Evolutionary conservation across 1,140 invertebrate species (phyloP).

Genomic region (Zaprionus davidi): DNA sequence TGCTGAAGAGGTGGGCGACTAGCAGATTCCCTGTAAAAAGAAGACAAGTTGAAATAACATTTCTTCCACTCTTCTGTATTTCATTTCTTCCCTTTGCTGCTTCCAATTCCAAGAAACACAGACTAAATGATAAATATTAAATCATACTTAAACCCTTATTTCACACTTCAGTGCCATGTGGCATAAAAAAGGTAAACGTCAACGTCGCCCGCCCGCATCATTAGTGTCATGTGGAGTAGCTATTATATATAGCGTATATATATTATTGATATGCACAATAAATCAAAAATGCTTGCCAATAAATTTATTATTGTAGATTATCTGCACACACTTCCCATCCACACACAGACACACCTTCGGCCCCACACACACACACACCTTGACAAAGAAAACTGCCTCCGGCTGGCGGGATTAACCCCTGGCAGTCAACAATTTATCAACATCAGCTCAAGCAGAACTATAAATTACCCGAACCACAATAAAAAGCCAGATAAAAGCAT

Average conservation of each 20-base stretch:
- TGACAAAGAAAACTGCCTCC: constrained; percentile 67
- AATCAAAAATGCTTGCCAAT: constrained; percentile 80
- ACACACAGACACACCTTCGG: constrained; percentile 50
- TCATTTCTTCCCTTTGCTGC: not conserved
- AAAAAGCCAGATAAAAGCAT: constrained; percentile 24
- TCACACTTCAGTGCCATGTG: not conserved
- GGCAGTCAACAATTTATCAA: constrained; percentile 75
- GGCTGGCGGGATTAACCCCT: constrained; percentile 57
- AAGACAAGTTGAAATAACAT: no score
- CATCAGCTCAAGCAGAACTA: constrained; percentile 65
- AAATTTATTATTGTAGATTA: constrained; percentile 82
- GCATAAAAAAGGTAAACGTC: constrained; percentile 61
- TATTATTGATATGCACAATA: constrained; percentile 75
- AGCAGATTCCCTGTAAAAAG: not conserved
- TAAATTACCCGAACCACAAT: constrained; percentile 63
- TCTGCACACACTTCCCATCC: constrained; percentile 36
- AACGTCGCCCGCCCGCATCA: constrained; percentile 61
- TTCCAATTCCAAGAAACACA: not conserved
- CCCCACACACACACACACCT: constrained; percentile 46
- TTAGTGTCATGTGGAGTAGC: constrained; percentile 71
- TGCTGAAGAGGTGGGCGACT: not conserved
- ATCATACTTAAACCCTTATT: not conserved
- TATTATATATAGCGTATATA: constrained; percentile 48
- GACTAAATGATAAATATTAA: not conserved
- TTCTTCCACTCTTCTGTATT: not conserved